Conservation (phyloP, 2,113 vertebrate genomes). For the Ptilorrhoa leucosticta region DNA sequence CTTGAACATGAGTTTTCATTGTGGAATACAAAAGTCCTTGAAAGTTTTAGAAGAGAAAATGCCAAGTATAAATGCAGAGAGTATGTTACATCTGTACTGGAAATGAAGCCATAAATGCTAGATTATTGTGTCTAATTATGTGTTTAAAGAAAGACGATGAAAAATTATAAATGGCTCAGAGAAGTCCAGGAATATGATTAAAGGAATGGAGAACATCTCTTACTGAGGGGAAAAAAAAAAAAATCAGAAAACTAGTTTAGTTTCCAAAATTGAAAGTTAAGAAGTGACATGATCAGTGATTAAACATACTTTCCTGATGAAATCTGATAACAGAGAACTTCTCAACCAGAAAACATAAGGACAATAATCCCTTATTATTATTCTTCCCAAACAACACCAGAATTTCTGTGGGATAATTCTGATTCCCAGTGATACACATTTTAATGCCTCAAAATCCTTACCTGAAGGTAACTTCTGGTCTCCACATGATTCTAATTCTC, state of each 20-base stretch:
- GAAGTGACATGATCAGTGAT: background rate
- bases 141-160: background rate
- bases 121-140: background rate
- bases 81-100: background rate
- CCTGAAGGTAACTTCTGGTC: constrained; percentile 4
- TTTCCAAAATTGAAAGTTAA: background rate
- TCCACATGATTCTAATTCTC: constrained; percentile 15
- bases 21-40: constrained; percentile 48
- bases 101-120: background rate
- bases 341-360: background rate
- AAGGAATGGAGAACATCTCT: background rate
- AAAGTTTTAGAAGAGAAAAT: constrained; percentile 4
- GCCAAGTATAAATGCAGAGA: background rate
- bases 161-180: background rate
- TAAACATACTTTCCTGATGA: background rate
- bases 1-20: constrained; percentile 31
- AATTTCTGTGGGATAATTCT: background rate
- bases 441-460: constrained; percentile 11
- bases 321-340: background rate
- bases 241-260: background rate
- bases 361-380: background rate
- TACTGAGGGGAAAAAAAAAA: fast-evolving
- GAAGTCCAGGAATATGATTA: background rate
- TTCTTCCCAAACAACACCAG: background rate
- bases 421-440: background rate